phyloP scores from a whole-genome alignment of 2,797 vertebrate species.

The Pseudotriccus pelzelni region DNA sequence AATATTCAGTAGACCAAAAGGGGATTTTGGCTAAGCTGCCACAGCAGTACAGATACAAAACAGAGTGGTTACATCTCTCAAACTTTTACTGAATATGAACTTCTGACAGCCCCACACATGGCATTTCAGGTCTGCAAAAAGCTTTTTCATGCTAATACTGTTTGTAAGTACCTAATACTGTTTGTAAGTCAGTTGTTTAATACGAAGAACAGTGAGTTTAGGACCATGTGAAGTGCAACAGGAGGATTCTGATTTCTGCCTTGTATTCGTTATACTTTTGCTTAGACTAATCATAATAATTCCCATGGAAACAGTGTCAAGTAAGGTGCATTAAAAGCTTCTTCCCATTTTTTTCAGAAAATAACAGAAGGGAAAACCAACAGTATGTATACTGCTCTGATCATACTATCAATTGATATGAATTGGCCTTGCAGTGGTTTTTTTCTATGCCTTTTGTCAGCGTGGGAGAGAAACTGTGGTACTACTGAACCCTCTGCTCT shows the following conservation, averaged over 20 bases:
- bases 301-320: background rate
- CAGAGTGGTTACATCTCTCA: background rate
- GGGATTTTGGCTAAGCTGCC: constrained; percentile 1
- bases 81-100: background rate
- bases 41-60: background rate
- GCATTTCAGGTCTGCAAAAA: constrained; percentile 22
- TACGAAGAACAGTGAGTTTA: constrained; percentile 6
- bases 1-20: background rate
- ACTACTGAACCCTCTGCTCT: constrained; percentile 17
- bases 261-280: constrained; percentile 28
- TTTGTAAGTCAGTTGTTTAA: constrained; percentile 32
- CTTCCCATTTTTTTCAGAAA: constrained; percentile 32
- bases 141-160: background rate
- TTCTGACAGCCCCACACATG: background rate
- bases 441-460: constrained; percentile 43
- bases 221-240: background rate
- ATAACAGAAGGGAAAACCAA: background rate
- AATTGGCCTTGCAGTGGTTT: constrained; percentile 11
- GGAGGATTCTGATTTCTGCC: constrained; percentile 48
- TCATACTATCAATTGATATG: background rate
- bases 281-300: constrained; percentile 26
- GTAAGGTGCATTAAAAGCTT: constrained; percentile 24
- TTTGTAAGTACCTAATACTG: background rate
- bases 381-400: constrained; percentile 7
- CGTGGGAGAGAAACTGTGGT: constrained; percentile 16